Base-by-base conservation (phyloP, 2,888 invertebrate genomes). In the Hermodice carunculata region DNA sequence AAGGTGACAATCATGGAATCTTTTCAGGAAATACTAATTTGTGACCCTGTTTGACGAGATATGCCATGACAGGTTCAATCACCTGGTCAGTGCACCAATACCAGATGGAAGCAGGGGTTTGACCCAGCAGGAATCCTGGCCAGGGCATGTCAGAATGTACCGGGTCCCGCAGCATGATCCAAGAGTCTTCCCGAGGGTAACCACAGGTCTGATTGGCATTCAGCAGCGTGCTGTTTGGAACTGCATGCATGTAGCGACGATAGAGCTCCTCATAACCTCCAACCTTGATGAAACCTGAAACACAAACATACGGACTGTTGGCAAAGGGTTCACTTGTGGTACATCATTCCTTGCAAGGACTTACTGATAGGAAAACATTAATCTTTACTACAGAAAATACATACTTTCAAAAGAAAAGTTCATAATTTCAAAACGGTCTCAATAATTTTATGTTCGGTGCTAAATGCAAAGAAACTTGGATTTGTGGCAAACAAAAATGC, bases 101-200 rank as follows among this genome's bases (percentile, higher is more conserved):
- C 88, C 88, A 88, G 59, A 88, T 86, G 14, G 88, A 88, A 3
- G 87, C 87, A 0, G 87, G 86, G 0, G 87, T 88, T 72, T 88
- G 88, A 2, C 88, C 88, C 2, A 88, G 69, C 6, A 88, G 73
- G 69, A 88, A 88, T 1, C 87, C 88, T 2, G 86, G 81, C 88
- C 88, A 89, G 1, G 88, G 88, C 83, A 88, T 84, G 69, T 88
- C 87, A 24, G 83, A 81, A 67, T 85, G 83, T 43, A 79, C 65
- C 6, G 83, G 82, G 37, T 80, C 78, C 14, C 88, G 74, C 32
- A 88, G 75, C 84, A 89, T 85, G 56, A 76, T 76, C 81, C 87
- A 88, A 0, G 88, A 80, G 62, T 87, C 81, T 3, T 75, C 69
- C 24, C 82, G 80, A 1, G 86, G 84, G 48, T 77, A 61, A 60